A percentile compares a stretch with the other conserved stretches of the same genome.
Evolutionary conservation across 2,797 vertebrate genomes (phyloP).

Genomic region (Hoplostethus mediterraneus): DNA sequence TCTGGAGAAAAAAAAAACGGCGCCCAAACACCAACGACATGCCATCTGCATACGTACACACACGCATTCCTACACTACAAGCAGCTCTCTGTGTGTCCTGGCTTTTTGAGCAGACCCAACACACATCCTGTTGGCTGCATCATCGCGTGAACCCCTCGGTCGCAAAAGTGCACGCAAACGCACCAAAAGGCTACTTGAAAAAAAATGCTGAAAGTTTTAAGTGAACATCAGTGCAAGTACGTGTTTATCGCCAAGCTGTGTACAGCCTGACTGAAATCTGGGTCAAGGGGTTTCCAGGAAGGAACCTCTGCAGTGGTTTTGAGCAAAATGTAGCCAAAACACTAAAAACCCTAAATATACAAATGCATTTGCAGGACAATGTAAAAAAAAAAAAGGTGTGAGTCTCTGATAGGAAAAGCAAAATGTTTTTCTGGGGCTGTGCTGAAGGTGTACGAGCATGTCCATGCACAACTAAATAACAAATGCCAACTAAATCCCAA

Average conservation of each 20-base stretch:
- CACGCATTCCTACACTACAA: neutral
- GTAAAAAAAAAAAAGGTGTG: neutral
- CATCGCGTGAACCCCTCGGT: neutral
- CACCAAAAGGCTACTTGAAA: neutral
- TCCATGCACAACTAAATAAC: too few relatives aligned
- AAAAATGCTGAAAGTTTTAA: too few relatives aligned
- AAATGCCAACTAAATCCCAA: too few relatives aligned
- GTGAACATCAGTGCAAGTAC: neutral
- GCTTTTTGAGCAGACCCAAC: neutral
- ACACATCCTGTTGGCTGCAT: too few relatives aligned
- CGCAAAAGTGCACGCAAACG: neutral
- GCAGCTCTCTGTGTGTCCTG: neutral
- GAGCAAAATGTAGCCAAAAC: neutral
- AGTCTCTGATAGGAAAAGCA: too few relatives aligned
- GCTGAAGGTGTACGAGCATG: too few relatives aligned
- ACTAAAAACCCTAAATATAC: neutral
- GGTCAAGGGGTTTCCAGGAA: conserved; percentile 47
- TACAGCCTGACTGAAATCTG: conserved; percentile 22
- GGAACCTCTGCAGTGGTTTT: conserved; percentile 7
- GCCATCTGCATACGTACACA: neutral
- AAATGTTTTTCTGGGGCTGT: too few relatives aligned
- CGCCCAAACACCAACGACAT: neutral
- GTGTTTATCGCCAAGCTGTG: neutral
- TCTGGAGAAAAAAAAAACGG: neutral
- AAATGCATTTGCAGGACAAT: neutral